A percentile compares a stretch with the other conserved stretches of the same genome.
These are phyloP conservation scores for Corythornis vintsioides DNA, from an alignment of 2,113 vertebrate species.

Conservation along the genomic window DNA sequence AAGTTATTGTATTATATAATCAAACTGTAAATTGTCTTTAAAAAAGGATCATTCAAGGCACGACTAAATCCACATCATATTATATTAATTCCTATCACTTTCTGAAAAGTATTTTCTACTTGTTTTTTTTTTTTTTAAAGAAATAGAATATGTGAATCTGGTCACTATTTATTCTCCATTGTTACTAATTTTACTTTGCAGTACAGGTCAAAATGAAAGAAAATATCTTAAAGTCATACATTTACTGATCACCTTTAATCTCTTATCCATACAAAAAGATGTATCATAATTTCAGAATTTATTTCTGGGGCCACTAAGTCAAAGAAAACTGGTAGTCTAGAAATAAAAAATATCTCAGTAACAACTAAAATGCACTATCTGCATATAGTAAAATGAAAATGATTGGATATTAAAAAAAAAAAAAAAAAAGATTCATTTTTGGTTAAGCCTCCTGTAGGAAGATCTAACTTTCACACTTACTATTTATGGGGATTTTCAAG, in stretches of 20 bases:
- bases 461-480: neutral
- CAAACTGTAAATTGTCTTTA: neutral
- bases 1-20: neutral
- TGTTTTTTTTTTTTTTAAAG: neutral
- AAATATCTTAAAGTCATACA: neutral
- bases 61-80: neutral
- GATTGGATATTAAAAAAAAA: neutral
- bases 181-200: neutral
- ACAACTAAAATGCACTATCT: neutral
- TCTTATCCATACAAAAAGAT: neutral
- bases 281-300: neutral
- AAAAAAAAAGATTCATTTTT: neutral
- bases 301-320: neutral
- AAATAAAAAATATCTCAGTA: neutral
- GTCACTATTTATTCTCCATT: neutral
- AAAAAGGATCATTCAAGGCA: neutral
- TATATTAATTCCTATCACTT: neutral
- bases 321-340: neutral
- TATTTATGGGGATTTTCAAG: slow-evolving; percentile 43
- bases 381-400: slow-evolving; percentile 15
- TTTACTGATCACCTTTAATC: neutral
- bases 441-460: neutral
- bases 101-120: neutral
- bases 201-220: neutral
- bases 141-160: neutral